A percentile compares a stretch with the other conserved stretches of the same genome.
phyloP scores from a whole-genome alignment of 2,113 vertebrate genomes.

The Hoplias malabaricus region DNA sequence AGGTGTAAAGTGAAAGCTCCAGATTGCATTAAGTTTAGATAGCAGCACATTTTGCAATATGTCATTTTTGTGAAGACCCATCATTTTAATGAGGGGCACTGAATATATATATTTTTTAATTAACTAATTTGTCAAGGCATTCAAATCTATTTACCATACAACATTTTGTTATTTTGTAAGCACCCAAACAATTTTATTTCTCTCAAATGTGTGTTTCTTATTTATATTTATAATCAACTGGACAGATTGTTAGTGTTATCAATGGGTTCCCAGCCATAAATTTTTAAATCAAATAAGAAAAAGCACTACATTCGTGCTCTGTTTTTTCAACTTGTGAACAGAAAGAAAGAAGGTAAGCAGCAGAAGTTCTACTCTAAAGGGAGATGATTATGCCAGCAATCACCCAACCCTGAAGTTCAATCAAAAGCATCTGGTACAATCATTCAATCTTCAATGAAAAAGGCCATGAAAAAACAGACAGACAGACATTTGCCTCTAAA shows the following conservation, averaged over 20 bases:
- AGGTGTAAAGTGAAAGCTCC: slow-evolving; percentile 53
- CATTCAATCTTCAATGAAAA: slow-evolving; percentile 49
- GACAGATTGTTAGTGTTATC: slow-evolving; percentile 42
- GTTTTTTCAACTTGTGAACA: slow-evolving; percentile 21
- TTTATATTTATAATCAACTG: too few relatives aligned
- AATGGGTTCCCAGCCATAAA: background rate
- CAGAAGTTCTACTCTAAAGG: slow-evolving; percentile 31
- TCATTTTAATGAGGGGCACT: background rate
- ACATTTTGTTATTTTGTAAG: too few relatives aligned
- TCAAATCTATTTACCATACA: background rate
- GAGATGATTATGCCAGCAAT: slow-evolving; percentile 67
- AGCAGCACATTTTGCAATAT: slow-evolving; percentile 61
- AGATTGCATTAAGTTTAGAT: slow-evolving; percentile 46
- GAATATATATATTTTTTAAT: background rate
- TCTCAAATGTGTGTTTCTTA: too few relatives aligned
- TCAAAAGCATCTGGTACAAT: slow-evolving; percentile 48
- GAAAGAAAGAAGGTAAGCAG: slow-evolving; percentile 32
- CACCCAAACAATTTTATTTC: too few relatives aligned
- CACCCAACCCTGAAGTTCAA: slow-evolving; percentile 61
- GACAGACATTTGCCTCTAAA: slow-evolving; percentile 70
- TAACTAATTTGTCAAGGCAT: too few relatives aligned
- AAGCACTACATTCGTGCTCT: background rate
- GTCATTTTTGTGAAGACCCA: background rate
- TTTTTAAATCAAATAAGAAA: background rate
- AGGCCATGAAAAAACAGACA: slow-evolving; percentile 47